Evolutionary conservation across 37 sponge, comb jelly and placozoan species (phyloP), one percentile per base, ranked within the genome.

Genomic region (Aplysina aerophoba): DNA sequence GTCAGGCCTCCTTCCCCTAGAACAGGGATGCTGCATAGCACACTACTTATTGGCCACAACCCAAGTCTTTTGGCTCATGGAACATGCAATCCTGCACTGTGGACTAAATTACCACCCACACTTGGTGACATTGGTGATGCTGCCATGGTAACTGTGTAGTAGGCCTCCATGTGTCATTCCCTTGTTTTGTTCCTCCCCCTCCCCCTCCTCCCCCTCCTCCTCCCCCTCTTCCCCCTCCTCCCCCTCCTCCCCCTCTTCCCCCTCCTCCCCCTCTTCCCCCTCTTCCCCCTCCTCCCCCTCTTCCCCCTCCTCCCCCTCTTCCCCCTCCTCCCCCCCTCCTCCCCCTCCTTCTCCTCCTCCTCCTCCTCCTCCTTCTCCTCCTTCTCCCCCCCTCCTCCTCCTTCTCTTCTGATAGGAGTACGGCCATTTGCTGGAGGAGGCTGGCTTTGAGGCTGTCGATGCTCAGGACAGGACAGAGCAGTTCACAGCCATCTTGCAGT

Each of bases 391-490:
- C 19, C 59, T 58, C 19, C 28, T 68, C 21, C 22, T n/a, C 15
- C 35, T 15, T 35, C 13, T 22, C 15, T 35, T 15, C n/a, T 14
- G 14, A 16, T 79, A 41, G 54, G n/a, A 57, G 61, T 55, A 58
- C 30, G 60, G 38, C 11, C 55, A 11, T 33, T 17, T 31, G 25
- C 37, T 54, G 81, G 59, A 71, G 12, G 35, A 71, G 37, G 73
- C 73, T 34, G 73, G 73, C 16, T 71, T 71, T 71, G 36, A 20
- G 21, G 73, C n/a, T 21, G 73, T 71, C 28, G 12, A 12, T 27
- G 73, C 73, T 19, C 73, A 71, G 30, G 73, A 71, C 73, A 71
- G 73, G 30, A 71, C 73, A 3, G 34, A 71, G 20, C 73, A 71
- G 30, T 71, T 71, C 28, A 33, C 16, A 3, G 20, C 21, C 20